phyloP scores from a whole-genome alignment of 2,888 invertebrate genomes.

The Agrochola macilenta region DNA sequence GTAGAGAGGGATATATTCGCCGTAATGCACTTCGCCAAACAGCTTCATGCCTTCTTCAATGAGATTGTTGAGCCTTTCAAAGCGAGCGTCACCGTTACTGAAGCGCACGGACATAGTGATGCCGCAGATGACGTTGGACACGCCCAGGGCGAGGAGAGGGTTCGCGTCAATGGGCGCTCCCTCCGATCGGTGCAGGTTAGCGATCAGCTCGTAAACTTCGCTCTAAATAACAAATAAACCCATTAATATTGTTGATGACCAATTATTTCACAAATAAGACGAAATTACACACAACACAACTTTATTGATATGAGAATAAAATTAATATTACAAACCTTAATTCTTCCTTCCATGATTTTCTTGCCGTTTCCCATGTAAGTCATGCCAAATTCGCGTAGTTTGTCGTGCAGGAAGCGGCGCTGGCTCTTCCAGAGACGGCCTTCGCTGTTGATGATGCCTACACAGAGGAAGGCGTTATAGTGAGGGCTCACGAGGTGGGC shows the following conservation, averaged over 20 bases:
- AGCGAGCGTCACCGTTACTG: constrained; percentile 94
- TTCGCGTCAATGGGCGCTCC: constrained; percentile 94
- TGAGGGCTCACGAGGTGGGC: constrained; percentile 79
- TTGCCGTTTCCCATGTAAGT: constrained; percentile 95
- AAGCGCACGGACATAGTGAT: constrained; percentile 97
- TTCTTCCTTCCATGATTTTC: constrained; percentile 95
- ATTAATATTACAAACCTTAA: constrained; percentile 92
- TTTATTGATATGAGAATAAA: constrained; percentile 1
- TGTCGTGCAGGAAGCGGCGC: constrained; percentile 96
- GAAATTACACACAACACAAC: background rate
- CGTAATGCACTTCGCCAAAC: constrained; percentile 95
- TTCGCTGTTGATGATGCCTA: constrained; percentile 97
- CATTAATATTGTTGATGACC: constrained; percentile 30
- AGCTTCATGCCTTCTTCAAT: constrained; percentile 97
- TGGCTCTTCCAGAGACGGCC: constrained; percentile 98
- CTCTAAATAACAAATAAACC: constrained; percentile 83
- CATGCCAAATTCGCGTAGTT: constrained; percentile 96
- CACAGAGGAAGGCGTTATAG: constrained; percentile 79
- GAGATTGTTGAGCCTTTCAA: constrained; percentile 95
- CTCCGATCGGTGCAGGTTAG: constrained; percentile 91
- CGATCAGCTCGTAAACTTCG: constrained; percentile 94
- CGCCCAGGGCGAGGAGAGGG: constrained; percentile 94
- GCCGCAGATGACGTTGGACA: constrained; percentile 97
- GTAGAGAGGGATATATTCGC: constrained; percentile 96
- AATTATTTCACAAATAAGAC: background rate